Evolutionary conservation across 2,888 invertebrate genomes (phyloP).

Genomic region (Diplolepis rosae): DNA sequence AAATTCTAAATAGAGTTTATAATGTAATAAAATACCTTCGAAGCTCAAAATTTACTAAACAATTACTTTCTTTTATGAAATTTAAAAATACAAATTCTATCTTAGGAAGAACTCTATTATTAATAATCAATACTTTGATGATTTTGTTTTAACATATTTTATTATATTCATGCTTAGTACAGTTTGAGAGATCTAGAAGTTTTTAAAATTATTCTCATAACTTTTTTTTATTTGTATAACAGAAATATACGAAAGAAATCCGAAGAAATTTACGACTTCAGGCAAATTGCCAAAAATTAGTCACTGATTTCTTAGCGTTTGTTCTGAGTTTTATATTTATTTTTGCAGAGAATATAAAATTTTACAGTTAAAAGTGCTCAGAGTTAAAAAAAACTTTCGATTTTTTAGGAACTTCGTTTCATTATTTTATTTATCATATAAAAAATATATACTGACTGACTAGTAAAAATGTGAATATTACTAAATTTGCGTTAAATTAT

Average conservation of each 20-base stretch:
- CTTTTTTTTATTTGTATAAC: conserved; percentile 22
- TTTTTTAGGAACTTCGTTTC: neutral
- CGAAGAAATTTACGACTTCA: neutral
- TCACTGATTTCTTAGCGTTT: neutral
- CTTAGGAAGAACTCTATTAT: neutral
- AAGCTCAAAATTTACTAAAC: too few relatives aligned
- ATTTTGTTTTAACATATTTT: neutral
- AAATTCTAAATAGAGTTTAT: too few relatives aligned
- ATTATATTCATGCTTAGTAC: neutral
- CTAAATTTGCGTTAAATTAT: neutral
- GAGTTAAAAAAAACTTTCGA: too few relatives aligned
- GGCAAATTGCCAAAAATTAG: conserved; percentile 3
- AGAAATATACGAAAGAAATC: conserved; percentile 21
- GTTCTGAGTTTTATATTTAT: neutral
- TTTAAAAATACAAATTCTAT: neutral
- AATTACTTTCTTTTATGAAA: too few relatives aligned
- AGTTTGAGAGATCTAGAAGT: neutral
- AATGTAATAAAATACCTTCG: too few relatives aligned
- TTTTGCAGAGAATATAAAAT: neutral
- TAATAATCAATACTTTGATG: neutral
- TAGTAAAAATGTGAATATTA: neutral
- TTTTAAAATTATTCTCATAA: neutral
- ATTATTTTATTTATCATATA: neutral
- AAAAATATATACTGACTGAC: neutral
- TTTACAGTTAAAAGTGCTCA: too few relatives aligned